These are phyloP conservation scores for Nettapus auritus DNA, from an alignment of 2,113 vertebrate species.

Conservation along the genomic window DNA sequence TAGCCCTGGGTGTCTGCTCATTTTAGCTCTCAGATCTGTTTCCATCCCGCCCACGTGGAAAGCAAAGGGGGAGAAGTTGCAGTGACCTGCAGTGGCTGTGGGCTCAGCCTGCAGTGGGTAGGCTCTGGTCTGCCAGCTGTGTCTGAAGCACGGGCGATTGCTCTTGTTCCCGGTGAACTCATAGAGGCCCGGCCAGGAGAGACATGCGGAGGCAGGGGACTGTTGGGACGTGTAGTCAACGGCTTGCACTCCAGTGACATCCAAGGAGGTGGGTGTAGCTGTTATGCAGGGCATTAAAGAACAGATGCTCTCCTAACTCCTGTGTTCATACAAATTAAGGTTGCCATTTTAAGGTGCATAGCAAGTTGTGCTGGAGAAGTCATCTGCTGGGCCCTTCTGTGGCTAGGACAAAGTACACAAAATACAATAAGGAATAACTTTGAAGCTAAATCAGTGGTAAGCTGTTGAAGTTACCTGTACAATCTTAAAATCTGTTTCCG, in stretches of 20 bases:
- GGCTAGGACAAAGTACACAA: background rate
- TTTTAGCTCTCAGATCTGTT: background rate
- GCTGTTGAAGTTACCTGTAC: background rate
- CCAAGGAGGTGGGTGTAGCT: background rate
- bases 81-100: background rate
- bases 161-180: background rate
- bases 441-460: background rate
- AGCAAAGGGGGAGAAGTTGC: background rate
- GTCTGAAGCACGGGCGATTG: background rate
- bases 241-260: background rate
- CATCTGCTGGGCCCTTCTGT: background rate
- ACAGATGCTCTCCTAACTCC: background rate
- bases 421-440: background rate
- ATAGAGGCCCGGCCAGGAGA: background rate
- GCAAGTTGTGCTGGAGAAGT: background rate
- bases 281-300: background rate
- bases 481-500: background rate
- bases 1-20: background rate
- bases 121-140: rapidly evolving
- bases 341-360: background rate
- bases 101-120: background rate
- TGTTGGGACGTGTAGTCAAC: background rate
- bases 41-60: background rate
- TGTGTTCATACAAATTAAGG: background rate
- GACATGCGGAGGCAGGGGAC: background rate